Conservation (phyloP, 2,113 vertebrate genomes). For the Genyomyrus donnyi region DNA sequence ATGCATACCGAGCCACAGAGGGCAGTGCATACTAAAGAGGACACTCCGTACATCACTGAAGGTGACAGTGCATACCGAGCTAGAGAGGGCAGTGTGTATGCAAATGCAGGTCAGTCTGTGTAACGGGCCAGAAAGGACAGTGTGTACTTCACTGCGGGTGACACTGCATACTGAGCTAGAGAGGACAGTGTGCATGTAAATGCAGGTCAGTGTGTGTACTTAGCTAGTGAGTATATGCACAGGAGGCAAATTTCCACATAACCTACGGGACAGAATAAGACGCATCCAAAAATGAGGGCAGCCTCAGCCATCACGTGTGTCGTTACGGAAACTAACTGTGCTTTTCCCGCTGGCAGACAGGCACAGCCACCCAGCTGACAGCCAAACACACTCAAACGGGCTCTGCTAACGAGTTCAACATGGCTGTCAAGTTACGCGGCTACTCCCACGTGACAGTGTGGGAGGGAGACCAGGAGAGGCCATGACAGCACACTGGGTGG, state of each 20-base stretch:
- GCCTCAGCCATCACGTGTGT: background rate
- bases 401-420: constrained; percentile 49
- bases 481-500: background rate
- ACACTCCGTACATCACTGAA: background rate
- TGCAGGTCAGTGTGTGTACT: background rate
- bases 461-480: background rate
- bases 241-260: background rate
- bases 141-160: background rate
- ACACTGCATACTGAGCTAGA: background rate
- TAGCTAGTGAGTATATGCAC: background rate
- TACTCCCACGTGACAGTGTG: background rate
- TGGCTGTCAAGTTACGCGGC: constrained; percentile 40
- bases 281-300: background rate
- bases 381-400: constrained; percentile 15
- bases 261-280: background rate
- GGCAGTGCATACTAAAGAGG: background rate
- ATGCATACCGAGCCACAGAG: background rate
- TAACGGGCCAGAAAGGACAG: background rate
- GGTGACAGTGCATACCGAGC: background rate
- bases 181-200: background rate
- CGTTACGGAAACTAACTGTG: background rate
- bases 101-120: background rate
- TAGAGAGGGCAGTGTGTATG: background rate
- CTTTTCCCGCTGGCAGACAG: background rate
- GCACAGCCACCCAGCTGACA: background rate